phyloP scores from a whole-genome alignment of 92 coral and sea anemone genomes.

The Epizoanthus ramosus region DNA sequence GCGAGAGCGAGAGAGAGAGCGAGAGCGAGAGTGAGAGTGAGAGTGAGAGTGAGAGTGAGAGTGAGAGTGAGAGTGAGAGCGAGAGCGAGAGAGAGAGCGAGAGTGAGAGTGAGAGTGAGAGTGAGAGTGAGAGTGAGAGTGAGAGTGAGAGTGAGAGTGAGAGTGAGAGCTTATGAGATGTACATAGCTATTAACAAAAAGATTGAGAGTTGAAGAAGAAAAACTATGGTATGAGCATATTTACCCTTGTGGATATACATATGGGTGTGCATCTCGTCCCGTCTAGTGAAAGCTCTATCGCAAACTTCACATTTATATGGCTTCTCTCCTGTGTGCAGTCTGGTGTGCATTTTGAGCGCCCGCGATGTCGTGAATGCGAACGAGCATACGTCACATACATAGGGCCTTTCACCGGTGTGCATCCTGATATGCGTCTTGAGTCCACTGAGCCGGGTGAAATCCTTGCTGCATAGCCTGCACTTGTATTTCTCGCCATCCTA shows the following conservation, averaged over 20 bases:
- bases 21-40: too few species aligned
- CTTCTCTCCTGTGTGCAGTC: constrained; percentile 97
- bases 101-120: neutral
- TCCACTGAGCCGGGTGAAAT: constrained; percentile 88
- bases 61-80: too few species aligned
- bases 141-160: neutral
- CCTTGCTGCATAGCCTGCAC: constrained; percentile 84
- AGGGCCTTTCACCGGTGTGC: constrained; percentile 91
- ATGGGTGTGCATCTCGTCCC: constrained; percentile 98
- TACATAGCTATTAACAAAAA: too few species aligned
- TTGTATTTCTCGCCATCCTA: constrained; percentile 81
- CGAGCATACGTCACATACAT: constrained; percentile 88
- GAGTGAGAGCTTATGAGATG: too few species aligned
- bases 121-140: neutral
- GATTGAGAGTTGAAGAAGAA: neutral
- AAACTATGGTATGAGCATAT: neutral
- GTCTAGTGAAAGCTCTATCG: constrained; percentile 92
- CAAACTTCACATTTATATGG: constrained; percentile 96
- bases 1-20: too few species aligned
- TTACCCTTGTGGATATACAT: constrained; percentile 97
- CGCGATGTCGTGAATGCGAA: constrained; percentile 99
- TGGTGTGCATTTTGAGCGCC: constrained; percentile 97
- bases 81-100: too few species aligned
- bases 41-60: too few species aligned
- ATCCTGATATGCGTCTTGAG: constrained; percentile 87